Base-by-base conservation (phyloP, 2,797 vertebrate genomes). In the Meriones psammophilus region DNA sequence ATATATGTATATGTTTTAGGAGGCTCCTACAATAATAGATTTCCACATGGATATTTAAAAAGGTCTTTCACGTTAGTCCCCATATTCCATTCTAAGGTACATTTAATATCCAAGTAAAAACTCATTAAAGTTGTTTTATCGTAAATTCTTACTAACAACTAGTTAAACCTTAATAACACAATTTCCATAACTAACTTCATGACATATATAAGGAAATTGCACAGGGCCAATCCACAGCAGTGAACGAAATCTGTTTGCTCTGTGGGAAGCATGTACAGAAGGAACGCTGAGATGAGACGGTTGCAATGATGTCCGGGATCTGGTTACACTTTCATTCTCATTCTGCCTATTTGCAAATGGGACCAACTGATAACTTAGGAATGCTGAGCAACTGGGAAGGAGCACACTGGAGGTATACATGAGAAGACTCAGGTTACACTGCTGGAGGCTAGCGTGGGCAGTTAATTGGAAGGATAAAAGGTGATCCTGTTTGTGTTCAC, bases 181-280 rank as follows among this genome's bases (percentile, higher is more conserved):
- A 86, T 22, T 36, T 79, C 78, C 1, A 79, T 84, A 39, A 81
- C 76, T 91, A 91, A 58, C 92, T 91, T 92, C 54, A 66, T 88
- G 39, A 33, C 26, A 73, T 74, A 64, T 5, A 39, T 42, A 71
- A 68, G 58, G 3, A 77, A 22, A 73, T 58, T 50, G 73, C 56
- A 58, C 68, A 78, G 50, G 50, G 50, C 50, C 50, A 50, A 36
- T 54, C 46, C 20, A 66, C 15, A 91, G 33, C 17, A 26, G 17
- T 0, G 18, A n/a, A 69, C 14, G 26, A 68, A 60, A 56, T 24
- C 54, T 62, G 14, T 46, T 77, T 50, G 73, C 28, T 64, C 64
- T 77, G 58, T 62, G 17, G 56, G n/a, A 62, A 3, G 54, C 69
- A 3, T 69, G 79, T 50, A 80, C 26, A 66, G 46, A 14, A 46